These are phyloP conservation scores for Pachliopta kotzebuea DNA, from an alignment of 2,888 invertebrate genomes.

Conservation along the genomic window DNA sequence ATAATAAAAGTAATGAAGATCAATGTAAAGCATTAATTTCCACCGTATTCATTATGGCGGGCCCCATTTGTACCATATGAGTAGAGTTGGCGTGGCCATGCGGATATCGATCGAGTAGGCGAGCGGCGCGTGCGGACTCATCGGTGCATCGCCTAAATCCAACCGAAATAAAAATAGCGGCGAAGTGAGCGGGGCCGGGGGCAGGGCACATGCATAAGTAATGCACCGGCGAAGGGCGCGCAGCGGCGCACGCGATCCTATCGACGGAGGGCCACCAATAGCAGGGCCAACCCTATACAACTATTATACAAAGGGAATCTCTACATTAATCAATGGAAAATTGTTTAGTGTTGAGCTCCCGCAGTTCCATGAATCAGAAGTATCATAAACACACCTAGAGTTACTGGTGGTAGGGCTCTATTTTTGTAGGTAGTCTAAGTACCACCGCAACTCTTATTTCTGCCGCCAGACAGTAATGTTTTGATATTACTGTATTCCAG, in stretches of 20 bases:
- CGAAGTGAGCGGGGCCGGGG: slow-evolving; percentile 43
- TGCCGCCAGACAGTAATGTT: no score
- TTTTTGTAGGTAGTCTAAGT: no score
- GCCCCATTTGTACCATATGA: slow-evolving; percentile 16
- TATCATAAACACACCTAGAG: slow-evolving; percentile 25
- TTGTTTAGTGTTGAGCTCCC: slow-evolving; percentile 39
- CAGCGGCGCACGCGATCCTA: slow-evolving; percentile 64
- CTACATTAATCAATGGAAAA: slow-evolving; percentile 65
- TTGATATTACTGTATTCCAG: no score
- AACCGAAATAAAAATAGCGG: slow-evolving; percentile 65
- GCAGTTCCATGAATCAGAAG: slow-evolving; percentile 34
- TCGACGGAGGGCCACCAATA: slow-evolving; percentile 1
- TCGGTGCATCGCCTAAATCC: slow-evolving; percentile 65
- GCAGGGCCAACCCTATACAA: slow-evolving; percentile 48
- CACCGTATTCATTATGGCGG: neutral
- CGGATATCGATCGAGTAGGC: slow-evolving; percentile 49
- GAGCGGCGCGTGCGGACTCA: slow-evolving; percentile 55
- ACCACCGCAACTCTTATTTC: no score
- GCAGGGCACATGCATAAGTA: slow-evolving; percentile 73
- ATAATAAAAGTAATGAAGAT: no score
- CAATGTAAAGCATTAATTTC: no score
- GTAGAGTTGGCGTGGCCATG: slow-evolving; percentile 25
- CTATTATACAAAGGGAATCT: slow-evolving; percentile 50
- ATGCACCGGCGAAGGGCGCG: slow-evolving; percentile 70
- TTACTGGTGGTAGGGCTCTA: no score